Evolutionary conservation across 2,113 vertebrate species (phyloP).

Genomic region (Sylvilagus bachmani): DNA sequence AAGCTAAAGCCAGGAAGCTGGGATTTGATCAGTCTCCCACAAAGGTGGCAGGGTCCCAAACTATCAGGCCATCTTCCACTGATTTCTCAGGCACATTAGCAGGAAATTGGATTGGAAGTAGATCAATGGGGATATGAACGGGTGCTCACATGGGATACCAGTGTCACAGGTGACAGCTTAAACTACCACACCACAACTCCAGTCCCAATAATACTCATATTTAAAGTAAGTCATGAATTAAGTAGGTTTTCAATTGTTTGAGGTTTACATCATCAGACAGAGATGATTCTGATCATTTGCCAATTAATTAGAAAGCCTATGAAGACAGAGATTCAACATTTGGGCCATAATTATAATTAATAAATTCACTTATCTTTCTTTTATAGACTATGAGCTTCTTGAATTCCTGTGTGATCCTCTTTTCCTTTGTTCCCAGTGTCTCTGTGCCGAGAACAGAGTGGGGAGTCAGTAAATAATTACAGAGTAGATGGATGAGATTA

Average conservation of each 20-base stretch:
- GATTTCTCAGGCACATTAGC: too few species aligned
- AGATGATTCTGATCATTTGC: background rate
- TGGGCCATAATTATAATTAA: background rate
- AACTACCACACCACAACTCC: too few species aligned
- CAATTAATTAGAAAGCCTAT: background rate
- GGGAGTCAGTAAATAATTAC: slow-evolving; percentile 7
- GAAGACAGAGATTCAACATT: background rate
- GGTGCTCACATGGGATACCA: too few species aligned
- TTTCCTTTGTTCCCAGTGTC: background rate
- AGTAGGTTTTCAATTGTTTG: slow-evolving; percentile 7
- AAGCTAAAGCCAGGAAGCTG: too few species aligned
- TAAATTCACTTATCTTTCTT: background rate
- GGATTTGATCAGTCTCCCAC: too few species aligned
- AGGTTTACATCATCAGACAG: background rate
- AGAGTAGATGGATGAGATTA: background rate
- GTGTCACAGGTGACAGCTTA: too few species aligned
- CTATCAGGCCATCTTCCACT: too few species aligned
- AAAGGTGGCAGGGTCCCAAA: too few species aligned
- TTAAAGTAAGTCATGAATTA: background rate
- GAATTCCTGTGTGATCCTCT: background rate
- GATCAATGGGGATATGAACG: too few species aligned
- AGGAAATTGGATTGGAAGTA: too few species aligned
- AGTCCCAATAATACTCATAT: too few species aligned
- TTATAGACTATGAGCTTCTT: background rate
- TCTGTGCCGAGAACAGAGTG: background rate